Evolutionary conservation across 2,113 vertebrate species (phyloP), one percentile per base, ranked within the genome.

Genomic region (Bungarus multicinctus): DNA sequence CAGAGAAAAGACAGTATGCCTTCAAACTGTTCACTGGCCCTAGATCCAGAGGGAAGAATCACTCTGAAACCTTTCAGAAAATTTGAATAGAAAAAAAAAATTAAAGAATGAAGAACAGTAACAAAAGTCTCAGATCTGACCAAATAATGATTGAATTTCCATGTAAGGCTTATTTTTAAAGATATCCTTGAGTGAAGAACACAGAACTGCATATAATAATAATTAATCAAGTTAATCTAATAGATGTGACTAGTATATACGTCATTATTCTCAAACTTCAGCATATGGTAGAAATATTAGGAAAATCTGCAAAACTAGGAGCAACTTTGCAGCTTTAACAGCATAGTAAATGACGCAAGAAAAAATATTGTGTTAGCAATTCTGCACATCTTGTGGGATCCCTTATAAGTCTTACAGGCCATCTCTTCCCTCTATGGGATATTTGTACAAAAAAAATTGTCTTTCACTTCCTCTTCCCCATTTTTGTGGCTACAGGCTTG

Each of bases 401-500:
- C n/a, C 50, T 93, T 39, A 53, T 58, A 90, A 87, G 43, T 74
- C 57, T 89, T 23, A 55, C 88, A 69, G 45, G 47, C 45, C 88
- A 85, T 25, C 16, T 91, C 90, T 89, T 90, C 86, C 69, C 47
- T 50, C 39, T 92, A 54, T 1, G 16, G 64, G 39, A 89, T 85
- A 53, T 90, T 91, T 95, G 0, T 0, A 87, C 89, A 90, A 0
- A 92, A 50, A 47, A 85, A 91, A 52, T n/a, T 30, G 85, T 58
- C 91, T 95, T 94, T 95, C 94, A 89, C 88, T 97, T 97, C 90
- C 91, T 89, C 94, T 96, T 97, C 95, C 95, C 95, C 87, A 95
- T 95, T 97, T 96, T 87, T 95, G 96, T 88, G 96, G 96, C 93
- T 90, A 95, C 92, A 89, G 69, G 95, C 87, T 94, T 96, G 93